Evolutionary conservation across 1,140 invertebrate species (phyloP).

Genomic region (Agrypnia vestita): DNA sequence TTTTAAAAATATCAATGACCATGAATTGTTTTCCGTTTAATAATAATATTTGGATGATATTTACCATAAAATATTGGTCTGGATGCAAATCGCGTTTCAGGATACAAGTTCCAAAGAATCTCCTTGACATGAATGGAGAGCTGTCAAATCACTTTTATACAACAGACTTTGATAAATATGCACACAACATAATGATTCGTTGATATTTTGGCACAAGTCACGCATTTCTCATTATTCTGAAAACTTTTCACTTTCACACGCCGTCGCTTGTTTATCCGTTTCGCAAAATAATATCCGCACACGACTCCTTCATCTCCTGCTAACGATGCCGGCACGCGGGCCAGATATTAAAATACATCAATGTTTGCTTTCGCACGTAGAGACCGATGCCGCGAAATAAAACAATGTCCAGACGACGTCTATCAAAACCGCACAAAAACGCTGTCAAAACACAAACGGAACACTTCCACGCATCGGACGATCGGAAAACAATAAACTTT

Average conservation of each 20-base stretch:
- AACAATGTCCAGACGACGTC: constrained; percentile 31
- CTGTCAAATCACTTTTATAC: constrained; percentile 14
- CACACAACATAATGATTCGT: constrained; percentile 3
- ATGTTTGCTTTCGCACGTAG: background rate
- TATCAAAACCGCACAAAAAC: constrained; percentile 37
- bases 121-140: background rate
- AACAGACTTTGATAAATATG: background rate
- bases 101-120: constrained; percentile 1
- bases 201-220: constrained; percentile 35
- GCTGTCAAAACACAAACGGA: constrained; percentile 40
- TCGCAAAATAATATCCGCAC: constrained; percentile 27
- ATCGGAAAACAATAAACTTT: constrained; percentile 41
- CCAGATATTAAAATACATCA: constrained; percentile 34
- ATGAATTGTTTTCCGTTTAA: no score
- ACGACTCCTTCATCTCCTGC: background rate
- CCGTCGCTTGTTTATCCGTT: constrained; percentile 40
- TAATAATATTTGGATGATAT: no score
- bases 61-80: no score
- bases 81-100: background rate
- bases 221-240: constrained; percentile 18
- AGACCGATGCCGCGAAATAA: constrained; percentile 20
- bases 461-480: constrained; percentile 22
- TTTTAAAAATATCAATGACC: no score
- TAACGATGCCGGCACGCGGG: background rate
- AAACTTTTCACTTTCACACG: constrained; percentile 33